These are phyloP conservation scores for Gallinago undulata DNA, from an alignment of 2,113 vertebrate genomes.

Conservation along the genomic window DNA sequence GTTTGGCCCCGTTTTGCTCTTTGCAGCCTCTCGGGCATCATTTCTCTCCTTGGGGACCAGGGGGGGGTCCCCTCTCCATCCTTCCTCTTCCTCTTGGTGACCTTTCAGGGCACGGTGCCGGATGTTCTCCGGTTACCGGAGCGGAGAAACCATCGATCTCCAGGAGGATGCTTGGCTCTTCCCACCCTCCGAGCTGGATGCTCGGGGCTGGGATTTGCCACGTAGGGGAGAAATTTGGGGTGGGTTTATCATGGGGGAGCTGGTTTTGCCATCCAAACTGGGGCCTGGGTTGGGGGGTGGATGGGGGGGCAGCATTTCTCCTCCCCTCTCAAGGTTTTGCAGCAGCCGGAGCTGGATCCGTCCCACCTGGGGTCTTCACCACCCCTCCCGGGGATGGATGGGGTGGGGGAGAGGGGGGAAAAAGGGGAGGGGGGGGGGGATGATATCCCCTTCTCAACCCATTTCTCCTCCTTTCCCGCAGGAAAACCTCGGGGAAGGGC, in stretches of 20 bases:
- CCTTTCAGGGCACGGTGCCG: neutral
- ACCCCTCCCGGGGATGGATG: neutral
- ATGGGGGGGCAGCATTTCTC: neutral
- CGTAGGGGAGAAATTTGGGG: neutral
- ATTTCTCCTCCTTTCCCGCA: neutral
- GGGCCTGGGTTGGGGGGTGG: neutral
- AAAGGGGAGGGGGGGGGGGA: too few species aligned
- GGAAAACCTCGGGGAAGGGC: slow-evolving; percentile 30
- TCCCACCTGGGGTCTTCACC: neutral
- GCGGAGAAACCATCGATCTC: neutral
- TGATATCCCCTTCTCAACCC: neutral
- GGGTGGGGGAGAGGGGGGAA: too few species aligned
- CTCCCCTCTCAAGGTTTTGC: neutral
- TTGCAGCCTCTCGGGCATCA: fast-evolving
- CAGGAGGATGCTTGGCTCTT: neutral
- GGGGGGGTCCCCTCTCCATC: neutral
- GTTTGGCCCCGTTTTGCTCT: neutral
- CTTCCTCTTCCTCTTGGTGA: neutral
- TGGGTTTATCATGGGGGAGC: neutral
- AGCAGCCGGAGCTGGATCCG: neutral
- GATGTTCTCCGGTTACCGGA: neutral
- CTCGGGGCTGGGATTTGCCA: neutral
- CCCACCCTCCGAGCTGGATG: neutral
- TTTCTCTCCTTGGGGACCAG: neutral
- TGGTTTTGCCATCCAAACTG: neutral